Conservation (phyloP, 2,113 vertebrate genomes). For the Neodon shergylaensis region DNA sequence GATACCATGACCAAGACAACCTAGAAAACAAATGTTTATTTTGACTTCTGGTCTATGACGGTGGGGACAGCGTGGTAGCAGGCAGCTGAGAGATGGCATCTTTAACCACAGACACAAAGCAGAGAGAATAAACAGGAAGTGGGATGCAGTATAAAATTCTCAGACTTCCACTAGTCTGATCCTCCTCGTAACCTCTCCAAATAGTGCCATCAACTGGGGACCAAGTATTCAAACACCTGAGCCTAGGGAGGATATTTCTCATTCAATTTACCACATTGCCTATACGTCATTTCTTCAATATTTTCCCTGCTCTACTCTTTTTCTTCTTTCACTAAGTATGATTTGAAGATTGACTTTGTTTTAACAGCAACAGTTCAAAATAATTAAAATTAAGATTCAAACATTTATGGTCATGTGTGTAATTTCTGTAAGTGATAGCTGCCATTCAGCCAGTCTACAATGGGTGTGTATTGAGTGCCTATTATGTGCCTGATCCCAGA, state of each 20-base stretch:
- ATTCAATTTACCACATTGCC: neutral
- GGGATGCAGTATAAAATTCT: neutral
- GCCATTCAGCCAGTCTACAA: neutral
- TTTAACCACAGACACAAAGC: neutral
- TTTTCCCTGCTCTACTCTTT: neutral
- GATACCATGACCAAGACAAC: neutral
- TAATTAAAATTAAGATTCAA: neutral
- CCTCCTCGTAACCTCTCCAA: neutral
- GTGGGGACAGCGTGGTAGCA: neutral
- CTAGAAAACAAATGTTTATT: neutral
- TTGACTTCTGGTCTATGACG: neutral
- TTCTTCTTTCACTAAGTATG: neutral
- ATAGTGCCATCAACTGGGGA: neutral
- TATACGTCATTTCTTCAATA: neutral
- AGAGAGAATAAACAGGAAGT: neutral
- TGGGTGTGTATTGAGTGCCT: neutral
- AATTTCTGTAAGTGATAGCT: neutral
- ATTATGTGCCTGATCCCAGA: neutral
- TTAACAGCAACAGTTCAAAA: neutral
- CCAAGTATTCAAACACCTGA: neutral
- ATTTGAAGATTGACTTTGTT: constrained; percentile 1
- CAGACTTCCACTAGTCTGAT: neutral
- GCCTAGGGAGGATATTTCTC: neutral
- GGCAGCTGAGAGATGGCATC: too few species aligned
- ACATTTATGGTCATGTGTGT: neutral